Conservation (phyloP, 2,113 vertebrate species). For the Spermophilus dauricus region DNA sequence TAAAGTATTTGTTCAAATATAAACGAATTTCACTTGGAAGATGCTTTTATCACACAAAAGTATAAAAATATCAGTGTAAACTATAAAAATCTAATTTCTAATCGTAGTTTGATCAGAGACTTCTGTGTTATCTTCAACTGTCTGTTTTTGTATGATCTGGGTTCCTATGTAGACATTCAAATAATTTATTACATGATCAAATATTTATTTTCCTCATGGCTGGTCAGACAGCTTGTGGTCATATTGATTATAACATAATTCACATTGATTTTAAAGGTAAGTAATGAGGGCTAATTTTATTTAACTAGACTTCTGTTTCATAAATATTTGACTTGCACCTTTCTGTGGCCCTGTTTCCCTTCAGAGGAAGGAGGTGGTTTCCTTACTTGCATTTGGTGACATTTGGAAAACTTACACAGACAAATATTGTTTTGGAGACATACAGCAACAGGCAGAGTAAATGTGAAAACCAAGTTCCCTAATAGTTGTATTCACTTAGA, state of each 20-base stretch:
- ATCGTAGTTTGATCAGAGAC: constrained; percentile 3
- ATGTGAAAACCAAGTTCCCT: not conserved
- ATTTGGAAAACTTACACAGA: constrained; percentile 7
- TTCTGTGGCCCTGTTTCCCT: constrained; percentile 35
- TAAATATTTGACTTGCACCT: constrained; percentile 16
- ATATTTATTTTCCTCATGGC: constrained; percentile 62
- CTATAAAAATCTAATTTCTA: constrained; percentile 32
- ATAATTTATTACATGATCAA: constrained; percentile 62
- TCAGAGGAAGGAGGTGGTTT: not conserved
- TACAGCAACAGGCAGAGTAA: not conserved
- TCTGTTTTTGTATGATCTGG: constrained; percentile 7
- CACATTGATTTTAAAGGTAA: constrained; percentile 51
- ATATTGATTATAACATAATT: constrained; percentile 33
- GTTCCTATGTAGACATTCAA: constrained; percentile 49
- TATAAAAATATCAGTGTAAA: not conserved
- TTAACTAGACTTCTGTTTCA: not conserved
- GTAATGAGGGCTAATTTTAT: not conserved
- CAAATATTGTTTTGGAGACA: constrained; percentile 26
- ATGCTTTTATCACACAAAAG: not conserved
- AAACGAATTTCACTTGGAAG: not conserved
- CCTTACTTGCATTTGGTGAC: not conserved
- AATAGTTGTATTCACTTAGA: not conserved
- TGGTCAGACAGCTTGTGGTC: not conserved
- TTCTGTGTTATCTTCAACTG: constrained; percentile 42
- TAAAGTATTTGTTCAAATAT: not conserved